Conservation (phyloP, 2,113 vertebrate genomes). For the Lethenteron reissneri region DNA sequence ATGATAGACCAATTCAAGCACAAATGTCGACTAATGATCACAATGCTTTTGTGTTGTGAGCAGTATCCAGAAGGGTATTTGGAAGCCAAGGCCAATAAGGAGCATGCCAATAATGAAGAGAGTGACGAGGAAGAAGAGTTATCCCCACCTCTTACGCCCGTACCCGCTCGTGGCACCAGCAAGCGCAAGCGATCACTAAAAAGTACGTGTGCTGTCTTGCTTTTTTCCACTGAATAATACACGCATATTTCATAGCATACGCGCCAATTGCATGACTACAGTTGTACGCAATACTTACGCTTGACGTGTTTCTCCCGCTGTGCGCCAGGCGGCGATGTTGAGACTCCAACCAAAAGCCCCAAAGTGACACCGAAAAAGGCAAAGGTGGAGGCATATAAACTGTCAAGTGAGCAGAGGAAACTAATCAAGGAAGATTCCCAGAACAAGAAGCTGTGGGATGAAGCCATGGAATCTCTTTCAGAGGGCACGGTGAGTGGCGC, state of each 20-base stretch:
- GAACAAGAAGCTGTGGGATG: constrained; percentile 73
- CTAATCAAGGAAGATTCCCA: constrained; percentile 51
- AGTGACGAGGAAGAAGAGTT: constrained; percentile 17
- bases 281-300: background rate
- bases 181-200: background rate
- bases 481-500: constrained; percentile 43
- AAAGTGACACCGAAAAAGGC: constrained; percentile 36
- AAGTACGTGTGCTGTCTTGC: background rate
- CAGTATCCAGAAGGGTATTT: constrained; percentile 90
- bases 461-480: constrained; percentile 48
- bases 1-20: background rate
- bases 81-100: constrained; percentile 43
- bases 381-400: constrained; percentile 57
- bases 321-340: background rate
- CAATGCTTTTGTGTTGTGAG: background rate
- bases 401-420: constrained; percentile 45
- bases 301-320: background rate
- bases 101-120: constrained; percentile 67
- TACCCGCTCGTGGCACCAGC: background rate
- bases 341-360: constrained; percentile 7
- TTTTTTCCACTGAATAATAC: background rate
- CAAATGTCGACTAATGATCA: background rate
- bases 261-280: background rate
- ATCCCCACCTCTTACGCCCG: background rate
- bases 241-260: background rate